Conservation (phyloP, 1,140 invertebrate genomes). For the Anastrepha obliqua region DNA sequence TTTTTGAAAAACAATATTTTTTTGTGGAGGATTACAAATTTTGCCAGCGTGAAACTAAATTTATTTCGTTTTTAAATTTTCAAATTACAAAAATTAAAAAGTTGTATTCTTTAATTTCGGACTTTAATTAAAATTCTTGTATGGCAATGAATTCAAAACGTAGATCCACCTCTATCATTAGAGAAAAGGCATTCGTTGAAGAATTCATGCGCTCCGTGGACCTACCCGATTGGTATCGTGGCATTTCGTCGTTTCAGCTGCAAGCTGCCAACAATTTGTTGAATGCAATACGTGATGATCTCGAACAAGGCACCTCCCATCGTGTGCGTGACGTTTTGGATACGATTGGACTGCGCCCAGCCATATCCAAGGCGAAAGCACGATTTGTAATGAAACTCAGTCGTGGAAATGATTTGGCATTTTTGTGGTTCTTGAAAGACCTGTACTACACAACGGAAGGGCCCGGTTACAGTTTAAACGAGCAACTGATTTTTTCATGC, state of each 20-base stretch:
- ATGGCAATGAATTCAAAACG: not conserved
- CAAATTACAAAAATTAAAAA: not conserved
- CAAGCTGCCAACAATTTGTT: slow-evolving; percentile 55
- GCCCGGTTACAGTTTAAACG: slow-evolving; percentile 61
- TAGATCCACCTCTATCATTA: not conserved
- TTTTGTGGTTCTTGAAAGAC: slow-evolving; percentile 68
- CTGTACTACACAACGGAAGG: slow-evolving; percentile 61
- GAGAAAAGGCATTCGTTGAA: not conserved
- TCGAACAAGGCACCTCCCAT: slow-evolving; percentile 64
- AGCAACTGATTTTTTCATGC: slow-evolving; percentile 64
- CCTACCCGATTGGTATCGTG: slow-evolving; percentile 66
- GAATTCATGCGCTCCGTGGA: slow-evolving; percentile 53
- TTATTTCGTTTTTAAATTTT: not conserved
- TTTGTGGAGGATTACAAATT: not conserved
- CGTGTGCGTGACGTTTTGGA: slow-evolving; percentile 59
- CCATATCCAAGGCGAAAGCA: slow-evolving; percentile 60
- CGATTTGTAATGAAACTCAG: slow-evolving; percentile 62
- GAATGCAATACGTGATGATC: slow-evolving; percentile 65
- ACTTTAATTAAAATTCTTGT: not conserved
- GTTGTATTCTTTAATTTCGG: not conserved
- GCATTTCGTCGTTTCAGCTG: slow-evolving; percentile 63
- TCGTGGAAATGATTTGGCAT: slow-evolving; percentile 68
- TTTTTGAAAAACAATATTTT: not conserved
- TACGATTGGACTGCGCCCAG: slow-evolving; percentile 62
- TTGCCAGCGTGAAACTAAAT: not conserved